phyloP scores from a whole-genome alignment of 2,888 invertebrate species.

The Sympetrum striolatum region DNA sequence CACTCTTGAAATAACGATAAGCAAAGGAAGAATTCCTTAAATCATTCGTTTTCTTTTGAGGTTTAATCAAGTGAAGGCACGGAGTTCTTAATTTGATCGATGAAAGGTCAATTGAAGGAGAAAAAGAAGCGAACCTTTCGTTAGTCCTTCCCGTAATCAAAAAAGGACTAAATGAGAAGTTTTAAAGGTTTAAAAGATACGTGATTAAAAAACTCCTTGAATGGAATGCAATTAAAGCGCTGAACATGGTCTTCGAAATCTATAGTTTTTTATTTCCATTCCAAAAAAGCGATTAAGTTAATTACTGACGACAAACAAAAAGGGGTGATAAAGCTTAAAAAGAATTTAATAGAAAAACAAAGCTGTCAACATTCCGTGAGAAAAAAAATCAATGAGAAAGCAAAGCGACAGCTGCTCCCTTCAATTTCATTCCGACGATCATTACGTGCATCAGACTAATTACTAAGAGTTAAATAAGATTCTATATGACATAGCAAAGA shows the following conservation, averaged over 20 bases:
- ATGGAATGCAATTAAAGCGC: neutral
- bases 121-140: neutral
- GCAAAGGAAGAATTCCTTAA: too few relatives aligned
- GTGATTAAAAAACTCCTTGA: neutral
- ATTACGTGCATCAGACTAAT: too few relatives aligned
- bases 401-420: neutral
- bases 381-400: neutral
- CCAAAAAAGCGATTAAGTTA: neutral
- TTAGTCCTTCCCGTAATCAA: neutral
- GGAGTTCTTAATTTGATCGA: neutral
- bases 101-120: neutral
- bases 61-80: neutral
- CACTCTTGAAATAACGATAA: too few relatives aligned
- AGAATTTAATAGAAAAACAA: neutral
- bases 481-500: too few relatives aligned
- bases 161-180: neutral
- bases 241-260: neutral
- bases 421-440: neutral
- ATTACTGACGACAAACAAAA: neutral
- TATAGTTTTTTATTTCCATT: neutral
- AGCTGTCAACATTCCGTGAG: neutral
- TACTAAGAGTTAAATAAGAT: too few relatives aligned
- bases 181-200: neutral
- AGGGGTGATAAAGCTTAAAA: neutral
- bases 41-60: neutral